These are phyloP conservation scores for Perithous albicinctus DNA, from an alignment of 2,888 invertebrate species.

Conservation along the genomic window DNA sequence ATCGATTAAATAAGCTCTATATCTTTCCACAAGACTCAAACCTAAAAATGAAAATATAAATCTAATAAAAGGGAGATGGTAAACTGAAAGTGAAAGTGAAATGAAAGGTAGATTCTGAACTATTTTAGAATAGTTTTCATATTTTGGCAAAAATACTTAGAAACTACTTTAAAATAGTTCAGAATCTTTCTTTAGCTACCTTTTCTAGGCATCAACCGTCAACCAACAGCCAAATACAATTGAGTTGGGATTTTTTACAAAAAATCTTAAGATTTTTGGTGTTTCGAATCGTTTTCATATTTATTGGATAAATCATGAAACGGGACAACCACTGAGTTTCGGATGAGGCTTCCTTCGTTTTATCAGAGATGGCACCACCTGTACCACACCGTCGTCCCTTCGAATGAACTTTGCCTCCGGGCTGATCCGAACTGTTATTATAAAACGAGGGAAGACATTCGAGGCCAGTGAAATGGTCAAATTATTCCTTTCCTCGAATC, in stretches of 20 bases:
- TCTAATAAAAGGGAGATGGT: too few relatives aligned
- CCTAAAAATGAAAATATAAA: too few relatives aligned
- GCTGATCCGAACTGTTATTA: slow-evolving; percentile 18
- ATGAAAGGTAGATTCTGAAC: too few relatives aligned
- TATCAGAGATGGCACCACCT: slow-evolving; percentile 74
- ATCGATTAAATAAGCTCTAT: background rate
- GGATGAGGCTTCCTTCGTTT: slow-evolving; percentile 66
- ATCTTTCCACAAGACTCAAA: too few relatives aligned
- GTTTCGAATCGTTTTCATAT: background rate
- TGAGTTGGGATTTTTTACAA: background rate
- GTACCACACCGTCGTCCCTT: slow-evolving; percentile 66
- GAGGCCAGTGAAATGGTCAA: slow-evolving; percentile 19
- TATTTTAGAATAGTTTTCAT: too few relatives aligned
- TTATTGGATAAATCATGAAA: slow-evolving; percentile 1
- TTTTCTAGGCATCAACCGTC: background rate
- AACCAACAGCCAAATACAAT: background rate
- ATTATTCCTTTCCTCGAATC: slow-evolving; percentile 36
- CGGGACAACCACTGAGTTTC: slow-evolving; percentile 70
- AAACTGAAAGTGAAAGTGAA: too few relatives aligned
- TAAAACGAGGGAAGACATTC: slow-evolving; percentile 11
- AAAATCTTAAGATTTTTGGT: background rate
- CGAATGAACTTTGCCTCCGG: slow-evolving; percentile 33
- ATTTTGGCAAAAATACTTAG: too few relatives aligned
- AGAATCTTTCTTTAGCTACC: too few relatives aligned
- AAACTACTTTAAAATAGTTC: too few relatives aligned